These are phyloP conservation scores for Drosophila simulans DNA, from an alignment of 1,140 invertebrate species.

Conservation along the genomic window DNA sequence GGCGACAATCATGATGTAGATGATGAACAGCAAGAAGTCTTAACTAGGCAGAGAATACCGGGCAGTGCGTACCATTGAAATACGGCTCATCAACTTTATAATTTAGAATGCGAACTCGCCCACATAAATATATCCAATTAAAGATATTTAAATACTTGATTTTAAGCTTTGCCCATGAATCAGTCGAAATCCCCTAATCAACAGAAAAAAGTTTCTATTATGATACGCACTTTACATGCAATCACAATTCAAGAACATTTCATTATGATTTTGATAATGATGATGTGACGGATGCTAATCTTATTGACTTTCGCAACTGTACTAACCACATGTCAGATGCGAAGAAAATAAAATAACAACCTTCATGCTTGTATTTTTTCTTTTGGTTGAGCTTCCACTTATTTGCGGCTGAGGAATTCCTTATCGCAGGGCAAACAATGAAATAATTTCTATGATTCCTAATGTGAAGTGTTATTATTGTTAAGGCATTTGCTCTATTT, in stretches of 20 bases:
- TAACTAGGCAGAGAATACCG: too few relatives aligned
- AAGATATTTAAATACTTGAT: background rate
- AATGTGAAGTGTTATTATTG: slow-evolving; percentile 40
- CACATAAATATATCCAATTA: background rate
- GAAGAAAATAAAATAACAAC: background rate
- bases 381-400: slow-evolving; percentile 20
- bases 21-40: slow-evolving; percentile 26
- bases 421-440: slow-evolving; percentile 42
- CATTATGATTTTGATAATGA: slow-evolving; percentile 10
- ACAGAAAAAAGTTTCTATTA: background rate
- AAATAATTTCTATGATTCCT: slow-evolving; percentile 38
- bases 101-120: background rate
- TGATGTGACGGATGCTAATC: slow-evolving; percentile 21
- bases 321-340: slow-evolving; percentile 20
- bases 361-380: background rate
- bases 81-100: background rate
- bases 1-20: slow-evolving; percentile 75
- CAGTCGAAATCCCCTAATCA: background rate
- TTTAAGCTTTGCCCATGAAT: background rate
- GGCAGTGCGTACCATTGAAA: slow-evolving; percentile 16
- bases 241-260: slow-evolving; percentile 1
- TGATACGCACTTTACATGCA: background rate
- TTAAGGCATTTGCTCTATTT: slow-evolving; percentile 35
- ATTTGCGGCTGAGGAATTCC: slow-evolving; percentile 6
- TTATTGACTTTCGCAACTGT: slow-evolving; percentile 42